Percentiles rank a stretch among this genome's conserved stretches.
These are phyloP conservation scores for Apostichopus leukothele DNA, from an alignment of 53 echinoderm and acorn worm genomes.

Conservation along the genomic window DNA sequence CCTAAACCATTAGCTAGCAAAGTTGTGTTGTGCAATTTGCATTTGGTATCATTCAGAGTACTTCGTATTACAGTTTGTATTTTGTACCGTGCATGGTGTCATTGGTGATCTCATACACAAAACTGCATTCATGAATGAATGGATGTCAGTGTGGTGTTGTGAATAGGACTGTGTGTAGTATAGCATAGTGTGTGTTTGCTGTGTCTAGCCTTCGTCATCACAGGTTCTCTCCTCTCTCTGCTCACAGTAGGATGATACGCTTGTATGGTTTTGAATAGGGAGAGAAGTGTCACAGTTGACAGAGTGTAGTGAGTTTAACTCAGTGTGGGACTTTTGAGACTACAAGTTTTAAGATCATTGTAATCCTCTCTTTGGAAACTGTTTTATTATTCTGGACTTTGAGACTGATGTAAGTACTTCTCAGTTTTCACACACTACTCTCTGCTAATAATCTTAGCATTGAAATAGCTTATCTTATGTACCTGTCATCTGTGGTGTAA, in stretches of 20 bases:
- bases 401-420: not conserved
- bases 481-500: no score
- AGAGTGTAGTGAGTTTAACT: not conserved
- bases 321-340: not conserved
- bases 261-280: not conserved
- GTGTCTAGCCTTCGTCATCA: not conserved
- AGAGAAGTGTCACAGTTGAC: not conserved
- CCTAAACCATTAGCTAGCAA: no score
- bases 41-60: not conserved
- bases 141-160: no score
- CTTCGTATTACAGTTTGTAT: not conserved
- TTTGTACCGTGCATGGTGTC: constrained; percentile 21
- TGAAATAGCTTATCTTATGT: no score
- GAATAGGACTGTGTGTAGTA: not conserved
- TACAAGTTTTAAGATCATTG: not conserved
- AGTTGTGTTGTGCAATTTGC: not conserved
- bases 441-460: not conserved
- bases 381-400: not conserved
- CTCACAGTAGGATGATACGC: not conserved
- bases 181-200: not conserved
- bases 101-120: constrained; percentile 34
- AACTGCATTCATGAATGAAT: constrained; percentile 7
- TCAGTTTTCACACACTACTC: not conserved
- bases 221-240: not conserved
- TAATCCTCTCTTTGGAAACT: not conserved